phyloP scores from a whole-genome alignment of 2,113 vertebrate species.

The Chionis minor region DNA sequence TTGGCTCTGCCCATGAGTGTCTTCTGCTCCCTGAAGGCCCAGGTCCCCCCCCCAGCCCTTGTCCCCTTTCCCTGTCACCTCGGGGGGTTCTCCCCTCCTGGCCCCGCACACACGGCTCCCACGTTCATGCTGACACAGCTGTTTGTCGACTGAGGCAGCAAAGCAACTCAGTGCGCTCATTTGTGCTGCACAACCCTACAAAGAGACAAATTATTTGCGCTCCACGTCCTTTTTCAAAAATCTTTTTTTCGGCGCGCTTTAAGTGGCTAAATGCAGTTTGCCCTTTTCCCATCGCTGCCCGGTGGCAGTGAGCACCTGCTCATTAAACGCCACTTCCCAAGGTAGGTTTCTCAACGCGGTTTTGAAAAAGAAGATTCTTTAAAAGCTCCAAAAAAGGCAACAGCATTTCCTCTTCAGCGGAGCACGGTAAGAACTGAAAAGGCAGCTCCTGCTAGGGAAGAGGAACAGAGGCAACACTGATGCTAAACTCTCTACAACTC shows the following conservation, averaged over 20 bases:
- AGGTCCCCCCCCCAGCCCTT: neutral
- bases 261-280: neutral
- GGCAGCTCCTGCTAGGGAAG: neutral
- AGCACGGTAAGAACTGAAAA: neutral
- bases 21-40: neutral
- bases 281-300: neutral
- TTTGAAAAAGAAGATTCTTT: neutral
- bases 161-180: neutral
- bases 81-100: neutral
- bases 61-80: neutral
- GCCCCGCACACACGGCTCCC: neutral
- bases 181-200: neutral
- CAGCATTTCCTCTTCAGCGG: neutral
- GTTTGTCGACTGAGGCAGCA: neutral
- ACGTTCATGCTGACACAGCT: neutral
- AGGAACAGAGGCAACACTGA: neutral
- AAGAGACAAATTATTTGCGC: neutral
- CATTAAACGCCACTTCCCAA: neutral
- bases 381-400: neutral
- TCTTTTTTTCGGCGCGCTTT: neutral
- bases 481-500: neutral
- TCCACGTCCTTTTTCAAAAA: neutral
- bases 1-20: neutral
- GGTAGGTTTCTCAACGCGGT: neutral
- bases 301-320: neutral